Evolutionary conservation across 2,113 vertebrate species (phyloP), one percentile per base, ranked within the genome.

Genomic region (Cathartes aura): DNA sequence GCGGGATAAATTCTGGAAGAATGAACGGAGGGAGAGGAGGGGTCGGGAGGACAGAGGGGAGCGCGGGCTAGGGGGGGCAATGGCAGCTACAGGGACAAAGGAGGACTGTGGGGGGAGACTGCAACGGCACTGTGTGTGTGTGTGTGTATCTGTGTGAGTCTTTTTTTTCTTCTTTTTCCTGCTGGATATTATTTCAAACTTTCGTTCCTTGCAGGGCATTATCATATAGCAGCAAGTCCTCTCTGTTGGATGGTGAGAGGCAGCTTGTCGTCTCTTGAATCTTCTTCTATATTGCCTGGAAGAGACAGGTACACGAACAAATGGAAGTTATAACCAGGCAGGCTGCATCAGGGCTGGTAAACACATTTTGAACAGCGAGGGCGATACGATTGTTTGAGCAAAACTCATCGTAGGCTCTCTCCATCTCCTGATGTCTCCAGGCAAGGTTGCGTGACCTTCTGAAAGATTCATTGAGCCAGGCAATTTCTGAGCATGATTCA

Each of bases 1-100:
- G 96, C 38, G 29, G 98, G 97, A 98, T 98, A 97, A 97, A 98
- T 98, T 98, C 98, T 98, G 94, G 97, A 98, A 98, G 98, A 98
- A 98, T 98, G 97, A 98, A 98, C 96, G 94, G 96, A 93, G 90
- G 83, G 87, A 97, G 86, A 96, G 97, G 93, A 97, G 96, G 93
- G 92, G 97, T 93, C 9, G 73, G 92, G 94, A 93, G 84, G 91
- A 94, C 93, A 96, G 98, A 97, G 91, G 89, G 88, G 97, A 98
- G 45, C 1, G 8, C 50, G 50, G 96, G 92, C 66, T 92, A 45
- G 0, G 4, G 43, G 40, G 53, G 73, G 66, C 5, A 13, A 59
- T 92, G 93, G 96, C 45, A 94, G 93, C 89, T 72, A 89, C 1
- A 11, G 53, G 89, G 96, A 98, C 98, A 98, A 98, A 98, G 94